These are phyloP conservation scores for Gymnocypris eckloni DNA, from an alignment of 2,797 vertebrate species.

Conservation along the genomic window DNA sequence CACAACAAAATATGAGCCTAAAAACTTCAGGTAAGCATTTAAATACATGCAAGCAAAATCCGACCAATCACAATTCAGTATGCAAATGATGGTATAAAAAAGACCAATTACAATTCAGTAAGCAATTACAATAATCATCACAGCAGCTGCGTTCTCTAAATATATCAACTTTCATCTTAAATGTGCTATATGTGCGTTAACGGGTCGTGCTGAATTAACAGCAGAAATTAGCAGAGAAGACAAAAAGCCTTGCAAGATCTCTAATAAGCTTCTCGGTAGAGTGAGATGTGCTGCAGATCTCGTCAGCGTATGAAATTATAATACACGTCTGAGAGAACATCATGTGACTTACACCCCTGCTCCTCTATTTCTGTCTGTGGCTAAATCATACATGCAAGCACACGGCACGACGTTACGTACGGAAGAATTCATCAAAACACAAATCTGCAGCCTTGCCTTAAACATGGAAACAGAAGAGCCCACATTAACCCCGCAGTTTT, in stretches of 20 bases:
- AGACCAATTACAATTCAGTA: no score
- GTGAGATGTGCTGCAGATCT: conserved; percentile 35
- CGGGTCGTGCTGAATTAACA: background rate
- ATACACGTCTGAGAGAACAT: conserved; percentile 19
- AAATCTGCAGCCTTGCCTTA: conserved; percentile 46
- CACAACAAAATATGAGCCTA: background rate
- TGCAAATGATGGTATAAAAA: background rate
- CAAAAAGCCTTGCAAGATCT: background rate
- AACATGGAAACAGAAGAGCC: conserved; percentile 50
- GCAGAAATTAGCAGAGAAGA: conserved; percentile 6
- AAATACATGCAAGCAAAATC: background rate
- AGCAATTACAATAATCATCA: background rate
- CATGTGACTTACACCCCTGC: conserved; percentile 23
- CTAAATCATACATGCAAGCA: conserved; percentile 31
- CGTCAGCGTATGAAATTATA: conserved; percentile 42
- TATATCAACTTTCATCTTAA: background rate
- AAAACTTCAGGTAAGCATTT: background rate
- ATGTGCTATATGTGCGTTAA: background rate
- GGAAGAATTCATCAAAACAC: conserved; percentile 20
- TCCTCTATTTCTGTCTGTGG: conserved; percentile 28
- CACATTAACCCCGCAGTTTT: conserved; percentile 59
- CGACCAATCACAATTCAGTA: background rate
- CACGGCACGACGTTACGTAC: background rate
- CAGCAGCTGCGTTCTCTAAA: background rate
- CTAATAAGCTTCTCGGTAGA: conserved; percentile 35